Conservation (phyloP, 2,113 vertebrate species). For the Oreocharis arfaki region DNA sequence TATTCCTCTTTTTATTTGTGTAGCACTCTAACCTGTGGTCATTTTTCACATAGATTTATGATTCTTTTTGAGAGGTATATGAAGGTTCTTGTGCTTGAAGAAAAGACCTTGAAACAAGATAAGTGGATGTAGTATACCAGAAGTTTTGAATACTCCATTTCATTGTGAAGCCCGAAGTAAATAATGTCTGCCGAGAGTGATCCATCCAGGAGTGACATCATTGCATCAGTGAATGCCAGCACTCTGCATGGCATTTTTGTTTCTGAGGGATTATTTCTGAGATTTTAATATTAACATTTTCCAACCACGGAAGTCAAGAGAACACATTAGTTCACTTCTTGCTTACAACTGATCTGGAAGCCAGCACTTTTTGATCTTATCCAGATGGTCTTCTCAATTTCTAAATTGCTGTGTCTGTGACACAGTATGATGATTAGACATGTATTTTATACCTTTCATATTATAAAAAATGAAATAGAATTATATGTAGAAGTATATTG, state of each 20-base stretch:
- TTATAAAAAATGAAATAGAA: background rate
- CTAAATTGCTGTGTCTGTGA: background rate
- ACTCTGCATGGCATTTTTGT: background rate
- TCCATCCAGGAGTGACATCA: background rate
- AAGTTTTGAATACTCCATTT: background rate
- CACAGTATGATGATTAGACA: background rate
- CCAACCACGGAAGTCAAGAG: background rate
- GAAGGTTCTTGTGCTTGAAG: background rate
- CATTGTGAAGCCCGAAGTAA: background rate
- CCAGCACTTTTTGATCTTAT: background rate
- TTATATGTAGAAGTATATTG: background rate
- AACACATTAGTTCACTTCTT: background rate
- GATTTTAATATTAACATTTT: background rate
- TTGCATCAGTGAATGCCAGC: background rate
- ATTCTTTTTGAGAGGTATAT: background rate
- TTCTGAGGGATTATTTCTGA: background rate
- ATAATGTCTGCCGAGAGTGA: background rate
- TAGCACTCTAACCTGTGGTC: background rate
- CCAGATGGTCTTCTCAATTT: constrained; percentile 18
- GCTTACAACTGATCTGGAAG: background rate
- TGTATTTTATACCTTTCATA: background rate
- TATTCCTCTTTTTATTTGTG: background rate
- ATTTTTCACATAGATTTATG: background rate
- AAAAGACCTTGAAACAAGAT: background rate
- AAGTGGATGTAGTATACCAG: background rate